Evolutionary conservation across 2,888 invertebrate genomes (phyloP).

Genomic region (Caenorhabditis sp.): DNA sequence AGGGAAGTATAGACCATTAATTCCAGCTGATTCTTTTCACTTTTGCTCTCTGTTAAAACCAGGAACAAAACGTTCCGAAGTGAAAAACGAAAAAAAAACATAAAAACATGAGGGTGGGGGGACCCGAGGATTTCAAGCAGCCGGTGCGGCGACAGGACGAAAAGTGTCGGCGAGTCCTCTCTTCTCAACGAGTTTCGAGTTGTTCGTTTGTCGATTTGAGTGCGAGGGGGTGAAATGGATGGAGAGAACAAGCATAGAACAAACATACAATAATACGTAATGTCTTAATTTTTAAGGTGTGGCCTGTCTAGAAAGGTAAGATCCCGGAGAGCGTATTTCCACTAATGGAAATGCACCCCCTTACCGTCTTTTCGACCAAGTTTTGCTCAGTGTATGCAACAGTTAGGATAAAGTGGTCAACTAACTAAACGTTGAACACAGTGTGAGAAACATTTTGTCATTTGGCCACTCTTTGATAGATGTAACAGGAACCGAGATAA

Average conservation of each 20-base stretch:
- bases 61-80: conserved; percentile 28
- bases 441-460: too few species aligned
- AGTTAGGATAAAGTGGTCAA: too few species aligned
- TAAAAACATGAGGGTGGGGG: conserved; percentile 44
- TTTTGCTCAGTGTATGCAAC: too few species aligned
- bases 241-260: conserved; percentile 49
- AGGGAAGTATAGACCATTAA: not conserved
- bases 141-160: conserved; percentile 40
- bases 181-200: conserved; percentile 49
- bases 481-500: too few species aligned
- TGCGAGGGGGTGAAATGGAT: conserved; percentile 10
- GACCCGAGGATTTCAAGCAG: conserved; percentile 32
- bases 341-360: too few species aligned
- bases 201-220: conserved; percentile 25
- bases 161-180: conserved; percentile 54
- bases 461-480: too few species aligned
- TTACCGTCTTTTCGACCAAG: too few species aligned
- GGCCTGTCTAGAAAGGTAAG: not conserved
- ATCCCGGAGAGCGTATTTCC: not conserved
- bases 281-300: conserved; percentile 6
- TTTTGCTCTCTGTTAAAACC: conserved; percentile 22
- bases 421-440: too few species aligned
- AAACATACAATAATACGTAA: conserved; percentile 32
- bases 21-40: conserved; percentile 25
- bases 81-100: conserved; percentile 6